These are phyloP conservation scores for Bombus pascuorum DNA, from an alignment of 1,140 invertebrate species.

Conservation along the genomic window DNA sequence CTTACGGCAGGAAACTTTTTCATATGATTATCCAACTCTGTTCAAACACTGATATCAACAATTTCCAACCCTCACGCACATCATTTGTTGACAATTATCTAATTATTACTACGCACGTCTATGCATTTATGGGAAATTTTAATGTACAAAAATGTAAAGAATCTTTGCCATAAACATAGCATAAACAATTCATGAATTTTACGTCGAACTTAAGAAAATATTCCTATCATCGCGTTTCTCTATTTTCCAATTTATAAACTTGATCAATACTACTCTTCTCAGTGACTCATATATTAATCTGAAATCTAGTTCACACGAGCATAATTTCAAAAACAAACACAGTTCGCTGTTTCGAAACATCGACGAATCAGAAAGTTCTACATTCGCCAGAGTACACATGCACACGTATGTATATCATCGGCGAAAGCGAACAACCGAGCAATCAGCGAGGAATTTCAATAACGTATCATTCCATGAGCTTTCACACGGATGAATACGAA, in stretches of 20 bases:
- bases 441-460: conserved; percentile 65
- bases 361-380: neutral
- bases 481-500: conserved; percentile 36
- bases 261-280: neutral
- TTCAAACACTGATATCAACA: too few species aligned
- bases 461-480: conserved; percentile 57
- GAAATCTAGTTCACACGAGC: neutral
- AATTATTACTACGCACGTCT: too few species aligned
- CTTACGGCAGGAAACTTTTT: too few species aligned
- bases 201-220: too few species aligned
- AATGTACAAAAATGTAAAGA: too few species aligned
- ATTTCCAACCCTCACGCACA: too few species aligned
- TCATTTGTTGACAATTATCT: too few species aligned
- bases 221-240: neutral
- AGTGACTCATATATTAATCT: neutral
- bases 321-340: conserved; percentile 8
- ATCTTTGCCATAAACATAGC: too few species aligned
- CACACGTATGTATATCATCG: neutral
- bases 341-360: neutral
- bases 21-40: too few species aligned
- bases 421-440: conserved; percentile 27
- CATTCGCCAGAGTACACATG: neutral
- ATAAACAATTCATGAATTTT: too few species aligned
- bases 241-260: neutral
- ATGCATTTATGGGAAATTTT: too few species aligned